phyloP scores from a whole-genome alignment of 1,140 invertebrate species.

The Calliopsis andreniformis region DNA sequence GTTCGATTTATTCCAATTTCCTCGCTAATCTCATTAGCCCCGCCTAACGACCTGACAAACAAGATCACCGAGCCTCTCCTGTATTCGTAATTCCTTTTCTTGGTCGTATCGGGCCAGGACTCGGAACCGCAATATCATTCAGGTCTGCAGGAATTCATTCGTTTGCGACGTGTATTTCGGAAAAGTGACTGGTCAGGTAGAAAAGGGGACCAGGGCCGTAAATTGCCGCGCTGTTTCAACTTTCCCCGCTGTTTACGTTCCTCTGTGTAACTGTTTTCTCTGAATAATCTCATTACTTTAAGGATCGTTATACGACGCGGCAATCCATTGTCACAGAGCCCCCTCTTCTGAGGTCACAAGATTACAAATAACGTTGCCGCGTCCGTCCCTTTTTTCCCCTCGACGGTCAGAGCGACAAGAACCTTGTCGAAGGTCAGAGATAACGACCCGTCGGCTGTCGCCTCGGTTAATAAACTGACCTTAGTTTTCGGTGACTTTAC shows the following conservation, averaged over 20 bases:
- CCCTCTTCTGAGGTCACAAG: neutral
- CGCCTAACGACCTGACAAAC: neutral
- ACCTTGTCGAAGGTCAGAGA: constrained; percentile 2
- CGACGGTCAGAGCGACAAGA: neutral
- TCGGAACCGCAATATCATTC: no score
- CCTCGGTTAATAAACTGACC: constrained; percentile 11
- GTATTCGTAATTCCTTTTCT: constrained; percentile 9
- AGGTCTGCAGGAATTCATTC: neutral
- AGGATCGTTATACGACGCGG: constrained; percentile 32
- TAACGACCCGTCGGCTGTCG: neutral
- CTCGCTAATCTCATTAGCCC: constrained; percentile 15
- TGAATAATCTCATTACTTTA: constrained; percentile 46
- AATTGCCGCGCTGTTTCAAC: neutral
- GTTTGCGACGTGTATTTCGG: constrained; percentile 24
- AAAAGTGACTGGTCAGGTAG: neutral
- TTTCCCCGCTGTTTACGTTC: constrained; percentile 1
- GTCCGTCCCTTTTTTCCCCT: neutral
- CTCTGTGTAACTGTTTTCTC: constrained; percentile 9
- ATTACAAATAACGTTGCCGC: neutral
- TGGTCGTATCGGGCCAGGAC: no score
- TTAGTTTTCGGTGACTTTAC: constrained; percentile 31
- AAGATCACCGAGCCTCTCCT: neutral
- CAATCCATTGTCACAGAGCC: constrained; percentile 16
- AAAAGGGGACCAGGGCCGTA: neutral
- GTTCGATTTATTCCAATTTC: neutral